Conservation (phyloP, 2,888 invertebrate genomes). For the Machimus atricapillus region DNA sequence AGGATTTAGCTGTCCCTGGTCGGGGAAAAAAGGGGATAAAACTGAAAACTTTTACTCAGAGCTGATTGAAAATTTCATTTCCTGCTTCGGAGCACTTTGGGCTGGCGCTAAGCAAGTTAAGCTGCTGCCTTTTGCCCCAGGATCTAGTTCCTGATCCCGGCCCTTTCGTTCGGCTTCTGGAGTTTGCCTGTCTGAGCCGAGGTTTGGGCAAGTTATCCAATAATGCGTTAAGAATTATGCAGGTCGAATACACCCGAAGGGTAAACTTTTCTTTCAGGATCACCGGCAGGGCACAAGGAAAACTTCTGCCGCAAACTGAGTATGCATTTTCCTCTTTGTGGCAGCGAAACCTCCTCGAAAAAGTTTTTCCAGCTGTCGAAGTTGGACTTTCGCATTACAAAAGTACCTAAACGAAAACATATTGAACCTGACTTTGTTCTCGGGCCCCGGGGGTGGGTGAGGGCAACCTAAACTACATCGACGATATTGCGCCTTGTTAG, state of each 20-base stretch:
- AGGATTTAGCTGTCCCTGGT: not conserved
- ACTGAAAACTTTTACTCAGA: not conserved
- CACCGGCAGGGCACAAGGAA: not conserved
- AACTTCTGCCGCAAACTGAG: not conserved
- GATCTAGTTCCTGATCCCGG: not conserved
- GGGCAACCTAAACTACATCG: not conserved
- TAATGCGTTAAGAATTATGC: slow-evolving; percentile 5
- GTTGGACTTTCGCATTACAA: not conserved
- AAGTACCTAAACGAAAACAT: not conserved
- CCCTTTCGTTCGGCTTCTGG: not conserved
- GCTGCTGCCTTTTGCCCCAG: not conserved
- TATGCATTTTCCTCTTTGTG: not conserved
- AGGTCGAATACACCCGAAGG: not conserved
- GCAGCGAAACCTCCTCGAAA: not conserved
- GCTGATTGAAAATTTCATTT: slow-evolving; percentile 9
- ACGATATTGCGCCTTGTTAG: not conserved
- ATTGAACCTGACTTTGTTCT: not conserved
- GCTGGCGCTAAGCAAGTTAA: not conserved
- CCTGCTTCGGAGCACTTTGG: not conserved
- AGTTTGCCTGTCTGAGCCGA: not conserved
- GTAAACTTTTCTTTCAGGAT: not conserved
- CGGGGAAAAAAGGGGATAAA: not conserved
- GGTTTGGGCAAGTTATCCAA: slow-evolving; percentile 6
- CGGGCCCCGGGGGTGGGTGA: not conserved
- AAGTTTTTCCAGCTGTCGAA: not conserved